Evolutionary conservation across 2,888 invertebrate genomes (phyloP).

Genomic region (Cataglyphis albicans): DNA sequence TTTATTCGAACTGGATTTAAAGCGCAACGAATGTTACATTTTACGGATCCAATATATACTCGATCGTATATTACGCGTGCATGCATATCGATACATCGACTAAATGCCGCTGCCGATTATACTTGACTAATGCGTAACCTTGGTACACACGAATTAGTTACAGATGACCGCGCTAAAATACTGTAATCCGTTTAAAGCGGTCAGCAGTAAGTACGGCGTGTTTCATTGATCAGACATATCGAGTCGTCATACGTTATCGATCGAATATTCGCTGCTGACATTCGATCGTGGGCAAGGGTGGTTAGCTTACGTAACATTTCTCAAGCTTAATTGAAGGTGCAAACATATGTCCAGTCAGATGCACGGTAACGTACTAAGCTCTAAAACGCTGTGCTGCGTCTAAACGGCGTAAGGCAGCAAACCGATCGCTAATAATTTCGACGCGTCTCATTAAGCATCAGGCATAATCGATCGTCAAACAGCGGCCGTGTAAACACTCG

Average conservation of each 20-base stretch:
- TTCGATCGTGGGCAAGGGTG: neutral
- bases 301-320: neutral
- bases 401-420: constrained; percentile 53
- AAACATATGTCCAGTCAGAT: neutral
- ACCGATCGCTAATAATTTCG: constrained; percentile 72
- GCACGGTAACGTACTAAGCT: neutral
- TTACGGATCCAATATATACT: constrained; percentile 13
- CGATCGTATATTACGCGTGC: constrained; percentile 39
- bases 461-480: constrained; percentile 67
- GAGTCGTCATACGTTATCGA: neutral
- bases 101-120: constrained; percentile 45
- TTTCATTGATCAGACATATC: constrained; percentile 40
- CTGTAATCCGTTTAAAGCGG: constrained; percentile 49
- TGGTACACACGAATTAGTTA: constrained; percentile 48
- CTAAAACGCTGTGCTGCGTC: neutral
- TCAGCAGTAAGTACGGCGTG: constrained; percentile 37
- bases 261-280: neutral
- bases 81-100: constrained; percentile 43
- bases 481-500: constrained; percentile 72
- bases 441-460: constrained; percentile 72
- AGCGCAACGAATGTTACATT: constrained; percentile 40
- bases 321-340: constrained; percentile 14
- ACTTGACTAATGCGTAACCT: constrained; percentile 57
- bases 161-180: constrained; percentile 49
- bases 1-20: constrained; percentile 30